A percentile compares a stretch with the other conserved stretches of the same genome.
phyloP scores from a whole-genome alignment of 2,888 invertebrate species.

The Drosophila trichaetosa region DNA sequence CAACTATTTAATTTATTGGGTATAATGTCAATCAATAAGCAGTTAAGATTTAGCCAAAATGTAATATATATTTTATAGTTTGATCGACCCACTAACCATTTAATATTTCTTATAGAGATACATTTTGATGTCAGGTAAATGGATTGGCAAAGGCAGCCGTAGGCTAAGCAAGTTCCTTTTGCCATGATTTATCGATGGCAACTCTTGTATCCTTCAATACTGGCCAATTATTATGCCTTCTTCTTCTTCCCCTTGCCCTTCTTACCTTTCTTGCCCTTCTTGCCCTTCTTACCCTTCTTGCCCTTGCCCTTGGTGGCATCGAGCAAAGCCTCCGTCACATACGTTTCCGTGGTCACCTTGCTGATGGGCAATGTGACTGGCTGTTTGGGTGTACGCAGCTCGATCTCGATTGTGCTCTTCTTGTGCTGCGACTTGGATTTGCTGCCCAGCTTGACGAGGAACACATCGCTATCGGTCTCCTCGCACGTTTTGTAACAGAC shows the following conservation, averaged over 20 bases:
- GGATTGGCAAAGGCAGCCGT: not conserved
- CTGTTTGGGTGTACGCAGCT: constrained; percentile 90
- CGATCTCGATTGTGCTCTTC: constrained; percentile 89
- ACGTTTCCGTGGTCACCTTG: constrained; percentile 88
- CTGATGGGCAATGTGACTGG: constrained; percentile 87
- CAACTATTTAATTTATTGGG: too few species aligned
- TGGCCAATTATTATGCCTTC: not conserved
- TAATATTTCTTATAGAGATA: constrained; percentile 21
- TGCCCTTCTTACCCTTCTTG: constrained; percentile 29
- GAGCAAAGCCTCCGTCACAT: constrained; percentile 87
- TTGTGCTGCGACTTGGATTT: constrained; percentile 90
- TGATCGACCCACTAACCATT: constrained; percentile 9
- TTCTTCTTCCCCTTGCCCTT: constrained; percentile 29
- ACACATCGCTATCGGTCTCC: constrained; percentile 90
- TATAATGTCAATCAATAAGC: not conserved
- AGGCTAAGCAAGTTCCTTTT: not conserved
- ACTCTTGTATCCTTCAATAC: not conserved
- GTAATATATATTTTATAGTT: constrained; percentile 8
- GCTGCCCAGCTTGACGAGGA: constrained; percentile 90
- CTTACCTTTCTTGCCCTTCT: constrained; percentile 9
- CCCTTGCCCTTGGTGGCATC: constrained; percentile 47
- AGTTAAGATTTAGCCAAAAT: not conserved
- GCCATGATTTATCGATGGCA: not conserved
- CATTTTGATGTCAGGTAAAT: not conserved
- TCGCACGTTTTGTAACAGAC: constrained; percentile 84